Evolutionary conservation across 2,797 vertebrate species (phyloP).

Genomic region (Malurus splendens): DNA sequence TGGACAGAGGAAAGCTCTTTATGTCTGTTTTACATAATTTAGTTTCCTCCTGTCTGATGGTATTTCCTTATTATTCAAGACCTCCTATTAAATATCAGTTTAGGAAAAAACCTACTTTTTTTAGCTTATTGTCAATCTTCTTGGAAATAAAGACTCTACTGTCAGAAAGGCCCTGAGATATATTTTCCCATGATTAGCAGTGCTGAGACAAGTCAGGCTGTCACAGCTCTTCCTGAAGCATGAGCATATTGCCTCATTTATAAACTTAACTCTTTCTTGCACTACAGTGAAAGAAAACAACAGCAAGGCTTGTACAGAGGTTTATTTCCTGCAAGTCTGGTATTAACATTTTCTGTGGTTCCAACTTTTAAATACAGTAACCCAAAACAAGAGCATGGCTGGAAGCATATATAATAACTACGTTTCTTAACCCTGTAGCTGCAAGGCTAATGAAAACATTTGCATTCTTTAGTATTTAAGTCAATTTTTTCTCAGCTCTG

Average conservation of each 20-base stretch:
- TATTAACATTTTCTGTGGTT: neutral
- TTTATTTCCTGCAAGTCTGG: conserved; percentile 48
- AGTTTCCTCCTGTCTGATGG: neutral
- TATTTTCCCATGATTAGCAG: neutral
- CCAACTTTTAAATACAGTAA: neutral
- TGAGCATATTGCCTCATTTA: neutral
- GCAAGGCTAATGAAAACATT: neutral
- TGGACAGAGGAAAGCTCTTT: neutral
- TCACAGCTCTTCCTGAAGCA: neutral
- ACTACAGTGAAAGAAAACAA: neutral
- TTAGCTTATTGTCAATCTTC: neutral
- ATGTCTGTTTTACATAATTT: neutral
- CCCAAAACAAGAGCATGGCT: neutral
- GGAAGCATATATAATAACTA: neutral
- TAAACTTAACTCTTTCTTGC: neutral
- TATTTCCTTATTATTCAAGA: neutral
- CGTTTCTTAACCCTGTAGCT: neutral
- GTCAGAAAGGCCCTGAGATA: neutral
- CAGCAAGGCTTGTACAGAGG: neutral
- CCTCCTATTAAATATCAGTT: neutral
- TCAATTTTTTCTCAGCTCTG: neutral
- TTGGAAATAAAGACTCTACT: neutral
- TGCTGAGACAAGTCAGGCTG: neutral
- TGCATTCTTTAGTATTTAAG: neutral
- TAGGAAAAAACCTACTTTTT: neutral